Percentiles rank a stretch among this genome's conserved stretches.
Conservation (phyloP, 2,113 vertebrate species). For the Lagopus muta region DNA sequence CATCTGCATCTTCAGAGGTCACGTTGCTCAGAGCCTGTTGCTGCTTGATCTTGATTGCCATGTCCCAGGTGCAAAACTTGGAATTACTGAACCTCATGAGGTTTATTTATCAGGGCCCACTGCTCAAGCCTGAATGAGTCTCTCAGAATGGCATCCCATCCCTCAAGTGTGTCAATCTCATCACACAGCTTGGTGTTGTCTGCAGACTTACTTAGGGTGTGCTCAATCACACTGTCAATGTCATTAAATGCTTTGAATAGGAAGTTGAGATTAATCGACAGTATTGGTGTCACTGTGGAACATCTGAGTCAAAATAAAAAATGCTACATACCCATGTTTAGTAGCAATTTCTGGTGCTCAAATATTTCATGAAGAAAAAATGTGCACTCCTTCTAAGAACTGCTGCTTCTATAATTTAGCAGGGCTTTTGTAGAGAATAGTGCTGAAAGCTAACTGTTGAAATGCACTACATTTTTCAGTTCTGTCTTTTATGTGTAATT, state of each 20-base stretch:
- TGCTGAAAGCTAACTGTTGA: constrained; percentile 17
- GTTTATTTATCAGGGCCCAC: too few relatives aligned
- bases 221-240: too few relatives aligned
- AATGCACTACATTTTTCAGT: constrained; percentile 17
- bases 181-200: too few relatives aligned
- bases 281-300: background rate
- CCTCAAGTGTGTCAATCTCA: too few relatives aligned
- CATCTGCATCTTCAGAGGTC: too few relatives aligned
- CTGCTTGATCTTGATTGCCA: too few relatives aligned
- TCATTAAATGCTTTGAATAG: background rate
- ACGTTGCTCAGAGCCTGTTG: too few relatives aligned
- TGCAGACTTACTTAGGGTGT: too few relatives aligned
- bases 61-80: too few relatives aligned
- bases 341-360: background rate
- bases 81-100: too few relatives aligned
- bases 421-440: background rate
- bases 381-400: background rate
- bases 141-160: too few relatives aligned
- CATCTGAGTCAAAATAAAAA: background rate
- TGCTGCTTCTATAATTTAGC: constrained; percentile 1
- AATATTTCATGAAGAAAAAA: background rate
- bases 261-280: background rate
- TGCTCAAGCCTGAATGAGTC: too few relatives aligned
- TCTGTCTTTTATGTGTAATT: background rate
- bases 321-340: background rate